A percentile compares a stretch with the other conserved stretches of the same genome.
Evolutionary conservation across 2,797 vertebrate genomes (phyloP).

Genomic region (Argya squamiceps): DNA sequence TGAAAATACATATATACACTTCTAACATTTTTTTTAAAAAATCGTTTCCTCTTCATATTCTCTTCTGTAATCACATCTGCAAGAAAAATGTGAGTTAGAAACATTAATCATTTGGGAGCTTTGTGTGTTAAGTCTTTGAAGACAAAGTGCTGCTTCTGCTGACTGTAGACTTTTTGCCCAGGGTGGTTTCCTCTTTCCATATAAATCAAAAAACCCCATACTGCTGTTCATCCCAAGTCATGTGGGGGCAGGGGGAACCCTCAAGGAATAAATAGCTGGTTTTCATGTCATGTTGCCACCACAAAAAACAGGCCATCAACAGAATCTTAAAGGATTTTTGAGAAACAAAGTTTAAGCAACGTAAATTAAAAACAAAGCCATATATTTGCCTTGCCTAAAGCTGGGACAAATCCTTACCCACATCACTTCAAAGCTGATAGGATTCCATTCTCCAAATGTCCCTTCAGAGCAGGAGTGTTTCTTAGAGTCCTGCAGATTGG

Average conservation of each 20-base stretch:
- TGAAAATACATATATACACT: background rate
- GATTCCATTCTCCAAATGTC: background rate
- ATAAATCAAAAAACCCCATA: constrained; percentile 4
- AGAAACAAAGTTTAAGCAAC: background rate
- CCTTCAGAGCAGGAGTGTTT: background rate
- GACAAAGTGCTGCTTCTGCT: constrained; percentile 52
- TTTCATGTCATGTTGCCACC: background rate
- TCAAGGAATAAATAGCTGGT: background rate
- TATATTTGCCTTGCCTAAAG: background rate
- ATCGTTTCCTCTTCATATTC: background rate
- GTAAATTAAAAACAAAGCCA: background rate
- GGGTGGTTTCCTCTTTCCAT: constrained; percentile 47
- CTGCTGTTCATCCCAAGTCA: constrained; percentile 4
- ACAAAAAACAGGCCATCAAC: background rate
- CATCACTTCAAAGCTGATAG: background rate
- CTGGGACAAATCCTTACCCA: background rate
- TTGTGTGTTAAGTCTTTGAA: constrained; percentile 53
- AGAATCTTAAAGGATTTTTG: background rate
- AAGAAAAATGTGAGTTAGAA: constrained; percentile 32
- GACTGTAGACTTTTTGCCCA: constrained; percentile 43
- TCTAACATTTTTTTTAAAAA: background rate
- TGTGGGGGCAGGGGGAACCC: background rate
- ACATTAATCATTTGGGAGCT: constrained; percentile 50
- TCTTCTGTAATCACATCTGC: constrained; percentile 48
- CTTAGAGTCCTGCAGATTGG: background rate